Conservation (phyloP, 2,113 vertebrate genomes). For the Gambusia affinis region DNA sequence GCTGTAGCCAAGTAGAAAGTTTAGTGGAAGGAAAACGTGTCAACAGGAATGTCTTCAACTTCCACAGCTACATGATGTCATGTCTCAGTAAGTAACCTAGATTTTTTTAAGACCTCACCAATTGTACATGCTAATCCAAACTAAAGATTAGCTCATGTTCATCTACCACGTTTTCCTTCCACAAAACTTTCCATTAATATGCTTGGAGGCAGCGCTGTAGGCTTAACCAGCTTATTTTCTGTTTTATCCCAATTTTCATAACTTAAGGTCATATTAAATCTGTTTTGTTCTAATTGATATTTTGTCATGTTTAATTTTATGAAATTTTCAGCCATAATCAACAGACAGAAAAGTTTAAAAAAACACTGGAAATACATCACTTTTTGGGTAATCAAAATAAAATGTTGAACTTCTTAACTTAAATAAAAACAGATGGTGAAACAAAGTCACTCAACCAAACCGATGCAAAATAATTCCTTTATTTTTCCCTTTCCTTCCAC, state of each 20-base stretch:
- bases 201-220: not conserved
- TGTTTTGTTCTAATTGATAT: not conserved
- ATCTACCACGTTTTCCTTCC: not conserved
- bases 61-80: no score
- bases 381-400: not conserved
- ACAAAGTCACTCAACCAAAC: conserved; percentile 42
- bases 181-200: not conserved
- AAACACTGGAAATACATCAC: not conserved
- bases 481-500: conserved; percentile 61
- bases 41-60: not conserved
- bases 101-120: not conserved
- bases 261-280: no score
- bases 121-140: not conserved
- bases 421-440: not conserved
- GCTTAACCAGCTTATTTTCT: not conserved
- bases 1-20: not conserved
- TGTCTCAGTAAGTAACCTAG: not conserved
- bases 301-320: not conserved
- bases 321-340: not conserved
- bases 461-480: conserved; percentile 76
- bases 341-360: not conserved
- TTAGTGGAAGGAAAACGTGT: not conserved
- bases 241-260: not conserved
- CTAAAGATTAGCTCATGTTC: not conserved
- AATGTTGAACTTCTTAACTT: not conserved